phyloP scores from a whole-genome alignment of 2,113 vertebrate species.

The Martes martes region DNA sequence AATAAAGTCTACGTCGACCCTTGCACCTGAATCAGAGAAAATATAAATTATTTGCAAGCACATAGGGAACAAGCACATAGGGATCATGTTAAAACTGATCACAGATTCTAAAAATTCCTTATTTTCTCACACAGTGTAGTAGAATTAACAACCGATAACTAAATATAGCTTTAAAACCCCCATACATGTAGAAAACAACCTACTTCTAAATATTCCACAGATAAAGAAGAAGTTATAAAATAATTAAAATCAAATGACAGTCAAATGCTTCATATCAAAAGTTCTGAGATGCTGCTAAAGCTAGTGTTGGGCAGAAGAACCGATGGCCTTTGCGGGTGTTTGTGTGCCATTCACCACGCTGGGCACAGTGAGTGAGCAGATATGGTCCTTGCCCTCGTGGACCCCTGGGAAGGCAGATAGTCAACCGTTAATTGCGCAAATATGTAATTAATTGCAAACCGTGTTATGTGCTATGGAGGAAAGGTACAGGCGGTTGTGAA shows the following conservation, averaged over 20 bases:
- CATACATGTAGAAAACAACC: neutral
- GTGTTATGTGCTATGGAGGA: neutral
- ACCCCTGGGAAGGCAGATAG: neutral
- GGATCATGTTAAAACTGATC: neutral
- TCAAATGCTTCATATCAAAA: neutral
- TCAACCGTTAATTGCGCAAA: neutral
- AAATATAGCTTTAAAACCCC: neutral
- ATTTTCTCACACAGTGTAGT: neutral
- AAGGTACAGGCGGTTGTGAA: neutral
- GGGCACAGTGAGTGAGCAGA: neutral
- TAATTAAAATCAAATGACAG: neutral
- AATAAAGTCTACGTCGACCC: neutral
- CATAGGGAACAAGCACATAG: neutral
- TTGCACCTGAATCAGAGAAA: neutral
- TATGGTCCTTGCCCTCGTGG: neutral
- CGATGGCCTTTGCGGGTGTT: neutral
- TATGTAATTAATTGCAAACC: neutral
- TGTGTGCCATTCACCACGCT: neutral
- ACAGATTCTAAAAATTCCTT: neutral
- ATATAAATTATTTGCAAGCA: conserved; percentile 7
- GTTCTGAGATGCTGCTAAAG: neutral
- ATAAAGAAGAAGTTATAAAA: neutral
- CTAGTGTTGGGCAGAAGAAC: neutral
- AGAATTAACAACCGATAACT: neutral
- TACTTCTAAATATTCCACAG: neutral